Conservation (phyloP, 2,797 vertebrate species). For the Sarcophilus harrisii region DNA sequence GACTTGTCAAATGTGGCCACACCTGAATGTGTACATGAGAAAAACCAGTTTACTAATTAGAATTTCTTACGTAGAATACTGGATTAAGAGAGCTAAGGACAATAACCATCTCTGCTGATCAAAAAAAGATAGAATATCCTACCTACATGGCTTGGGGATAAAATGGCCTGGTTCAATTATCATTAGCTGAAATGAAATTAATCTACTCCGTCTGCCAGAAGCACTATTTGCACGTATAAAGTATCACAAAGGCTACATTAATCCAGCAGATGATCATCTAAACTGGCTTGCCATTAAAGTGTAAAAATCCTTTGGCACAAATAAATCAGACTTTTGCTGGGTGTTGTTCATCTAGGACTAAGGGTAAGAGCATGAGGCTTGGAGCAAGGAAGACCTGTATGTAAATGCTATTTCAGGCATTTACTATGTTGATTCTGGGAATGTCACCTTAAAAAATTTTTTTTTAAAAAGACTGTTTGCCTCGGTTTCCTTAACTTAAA, state of each 20-base stretch:
- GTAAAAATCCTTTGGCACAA: conserved; percentile 30
- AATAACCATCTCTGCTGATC: conserved; percentile 5
- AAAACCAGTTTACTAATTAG: conserved; percentile 74
- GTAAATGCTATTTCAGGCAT: not conserved
- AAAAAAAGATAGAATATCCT: conserved; percentile 33
- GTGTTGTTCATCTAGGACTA: not conserved
- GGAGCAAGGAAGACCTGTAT: not conserved
- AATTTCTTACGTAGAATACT: not conserved
- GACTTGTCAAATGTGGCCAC: conserved; percentile 71
- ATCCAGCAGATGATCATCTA: not conserved
- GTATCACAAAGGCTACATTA: not conserved
- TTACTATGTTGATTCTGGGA: not conserved
- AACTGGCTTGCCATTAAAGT: not conserved
- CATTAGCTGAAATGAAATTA: conserved; percentile 39
- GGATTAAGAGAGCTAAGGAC: conserved; percentile 15
- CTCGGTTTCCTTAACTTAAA: not conserved
- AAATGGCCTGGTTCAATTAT: conserved; percentile 23
- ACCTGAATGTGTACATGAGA: conserved; percentile 58
- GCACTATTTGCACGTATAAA: not conserved
- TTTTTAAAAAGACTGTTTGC: not conserved
- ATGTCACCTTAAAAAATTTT: not conserved
- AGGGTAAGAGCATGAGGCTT: not conserved
- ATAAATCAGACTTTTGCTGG: not conserved
- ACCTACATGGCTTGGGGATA: not conserved
- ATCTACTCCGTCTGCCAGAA: not conserved